Evolutionary conservation across 2,113 vertebrate species (phyloP), one percentile per base, ranked within the genome.

Genomic region (Aphyosemion australe): DNA sequence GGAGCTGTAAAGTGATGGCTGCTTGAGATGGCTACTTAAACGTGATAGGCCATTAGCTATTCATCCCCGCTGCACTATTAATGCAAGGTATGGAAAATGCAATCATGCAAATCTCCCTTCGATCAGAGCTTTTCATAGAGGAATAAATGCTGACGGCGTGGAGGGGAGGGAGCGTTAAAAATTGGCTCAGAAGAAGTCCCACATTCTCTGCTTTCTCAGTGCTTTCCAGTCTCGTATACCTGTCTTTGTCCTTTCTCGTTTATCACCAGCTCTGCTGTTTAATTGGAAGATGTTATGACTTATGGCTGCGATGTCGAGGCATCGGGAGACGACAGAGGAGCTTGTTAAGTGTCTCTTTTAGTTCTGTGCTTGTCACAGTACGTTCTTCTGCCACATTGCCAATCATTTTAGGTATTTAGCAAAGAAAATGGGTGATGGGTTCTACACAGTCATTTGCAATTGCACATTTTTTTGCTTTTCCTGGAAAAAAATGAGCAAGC

Each of bases 91-190:
- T 84, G 79, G 85, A 88, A 87, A 87, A 88, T 66, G 84, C 86
- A 90, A 84, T 88, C 85, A 87, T 90, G 87, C 83, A 90, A 84
- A 89, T 87, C 78, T 79, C 69, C 72, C 84, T 85, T 83, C 76
- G 78, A 89, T 89, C 83, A 87, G 39, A 78, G 52, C 52, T 42
- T 82, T 84, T 89, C 84, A 87, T 76, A 67, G 69, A 78, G 81
- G 71, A 87, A 80, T 84, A 87, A 83, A 76, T 79, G 88, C 87
- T 89, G 89, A 88, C 72, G 31, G 65, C 61, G 18, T 72, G 41
- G 65, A 76, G 65, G 65, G 45, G 46, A 42, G 63, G 69, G 42
- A 21, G 59, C 45, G 20, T 65, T 69, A 61, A 65, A 65, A 69
- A 76, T 20, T 63, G 65, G 55, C 20, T 58, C 53, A 64, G 54